These are phyloP conservation scores for Drosophila sturtevanti DNA, from an alignment of 1,140 invertebrate species.

Conservation along the genomic window DNA sequence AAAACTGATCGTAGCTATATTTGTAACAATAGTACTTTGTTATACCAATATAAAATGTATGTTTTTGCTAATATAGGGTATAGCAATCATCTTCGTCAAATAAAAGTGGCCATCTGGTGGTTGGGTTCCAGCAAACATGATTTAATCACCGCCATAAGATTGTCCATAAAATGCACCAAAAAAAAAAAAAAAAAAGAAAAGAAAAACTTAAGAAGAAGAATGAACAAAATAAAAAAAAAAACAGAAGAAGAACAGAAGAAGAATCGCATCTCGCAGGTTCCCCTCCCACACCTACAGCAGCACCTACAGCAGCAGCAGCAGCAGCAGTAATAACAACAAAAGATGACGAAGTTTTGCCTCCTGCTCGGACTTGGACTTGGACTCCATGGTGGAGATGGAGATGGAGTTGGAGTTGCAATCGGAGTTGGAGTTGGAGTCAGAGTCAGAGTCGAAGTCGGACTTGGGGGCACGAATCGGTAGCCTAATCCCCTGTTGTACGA, in stretches of 20 bases:
- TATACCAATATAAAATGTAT: neutral
- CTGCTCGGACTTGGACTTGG: slow-evolving; percentile 36
- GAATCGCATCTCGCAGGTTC: slow-evolving; percentile 6
- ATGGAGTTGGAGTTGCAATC: slow-evolving; percentile 22
- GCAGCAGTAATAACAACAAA: slow-evolving; percentile 32
- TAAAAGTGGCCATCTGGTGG: slow-evolving; percentile 31
- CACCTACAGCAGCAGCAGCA: slow-evolving; percentile 21
- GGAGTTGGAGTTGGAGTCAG: neutral
- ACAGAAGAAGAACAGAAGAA: slow-evolving; percentile 29
- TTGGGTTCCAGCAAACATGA: slow-evolving; percentile 44
- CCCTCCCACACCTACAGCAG: slow-evolving; percentile 17
- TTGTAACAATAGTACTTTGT: too few relatives aligned
- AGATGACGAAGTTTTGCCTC: slow-evolving; percentile 29
- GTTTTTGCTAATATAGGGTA: neutral
- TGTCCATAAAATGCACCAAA: slow-evolving; percentile 54
- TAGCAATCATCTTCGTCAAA: slow-evolving; percentile 1
- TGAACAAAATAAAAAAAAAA: slow-evolving; percentile 14
- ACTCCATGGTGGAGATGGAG: slow-evolving; percentile 1
- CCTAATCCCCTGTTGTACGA: slow-evolving; percentile 82
- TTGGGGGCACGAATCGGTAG: slow-evolving; percentile 76
- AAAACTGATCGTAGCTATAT: too few relatives aligned
- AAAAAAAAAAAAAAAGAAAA: neutral
- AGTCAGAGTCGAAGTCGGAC: slow-evolving; percentile 29
- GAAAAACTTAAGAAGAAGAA: slow-evolving; percentile 8
- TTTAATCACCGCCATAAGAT: slow-evolving; percentile 63